Evolutionary conservation across 2,113 vertebrate genomes (phyloP).

Genomic region (Cariama cristata): DNA sequence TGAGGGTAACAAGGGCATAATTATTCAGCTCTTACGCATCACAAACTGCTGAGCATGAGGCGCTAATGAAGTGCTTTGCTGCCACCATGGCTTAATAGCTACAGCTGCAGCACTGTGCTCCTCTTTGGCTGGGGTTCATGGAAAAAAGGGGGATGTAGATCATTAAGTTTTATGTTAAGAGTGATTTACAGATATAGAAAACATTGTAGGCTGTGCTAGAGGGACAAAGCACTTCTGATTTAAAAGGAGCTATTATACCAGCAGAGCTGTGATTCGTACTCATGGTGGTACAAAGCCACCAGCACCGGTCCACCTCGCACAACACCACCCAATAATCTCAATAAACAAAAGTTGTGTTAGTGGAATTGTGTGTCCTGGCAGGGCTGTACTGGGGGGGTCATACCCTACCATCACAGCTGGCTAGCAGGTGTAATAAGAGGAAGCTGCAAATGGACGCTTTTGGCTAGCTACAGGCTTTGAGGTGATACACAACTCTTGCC

Average conservation of each 20-base stretch:
- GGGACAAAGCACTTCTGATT: background rate
- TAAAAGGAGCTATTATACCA: background rate
- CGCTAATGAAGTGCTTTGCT: slow-evolving; percentile 47
- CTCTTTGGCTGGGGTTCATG: slow-evolving; percentile 22
- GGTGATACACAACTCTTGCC: background rate
- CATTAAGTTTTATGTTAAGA: slow-evolving; percentile 42
- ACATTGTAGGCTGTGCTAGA: background rate
- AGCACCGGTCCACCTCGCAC: background rate
- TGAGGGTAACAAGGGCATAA: slow-evolving; percentile 41
- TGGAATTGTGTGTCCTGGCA: background rate
- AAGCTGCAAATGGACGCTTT: slow-evolving; percentile 6
- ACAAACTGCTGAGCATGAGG: slow-evolving; percentile 55
- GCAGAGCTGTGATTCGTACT: background rate
- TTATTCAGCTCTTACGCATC: slow-evolving; percentile 35
- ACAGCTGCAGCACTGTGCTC: slow-evolving; percentile 44
- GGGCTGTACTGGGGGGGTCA: background rate
- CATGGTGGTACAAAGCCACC: background rate
- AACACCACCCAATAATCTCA: background rate
- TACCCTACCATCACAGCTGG: background rate
- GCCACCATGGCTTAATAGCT: slow-evolving; percentile 37
- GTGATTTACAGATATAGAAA: slow-evolving; percentile 49
- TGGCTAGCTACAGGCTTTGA: background rate
- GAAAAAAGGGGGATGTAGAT: slow-evolving; percentile 1
- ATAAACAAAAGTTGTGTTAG: background rate
- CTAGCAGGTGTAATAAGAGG: background rate